These are phyloP conservation scores for Heliconius hewitsoni DNA, from an alignment of 1,140 invertebrate genomes.

Conservation along the genomic window DNA sequence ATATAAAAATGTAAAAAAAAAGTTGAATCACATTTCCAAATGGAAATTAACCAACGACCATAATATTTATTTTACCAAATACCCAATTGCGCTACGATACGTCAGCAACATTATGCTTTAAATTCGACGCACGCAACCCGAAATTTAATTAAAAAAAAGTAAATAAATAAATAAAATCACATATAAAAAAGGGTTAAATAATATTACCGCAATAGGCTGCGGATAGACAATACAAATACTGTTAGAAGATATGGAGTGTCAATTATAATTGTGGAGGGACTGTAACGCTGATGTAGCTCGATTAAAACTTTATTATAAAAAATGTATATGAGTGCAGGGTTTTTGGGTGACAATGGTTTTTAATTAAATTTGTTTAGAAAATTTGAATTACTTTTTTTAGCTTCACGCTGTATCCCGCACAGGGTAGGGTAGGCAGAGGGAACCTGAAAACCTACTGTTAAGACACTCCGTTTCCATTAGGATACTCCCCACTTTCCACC, in stretches of 20 bases:
- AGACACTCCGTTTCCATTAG: too few species aligned
- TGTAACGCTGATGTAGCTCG: conserved; percentile 55
- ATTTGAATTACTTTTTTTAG: too few species aligned
- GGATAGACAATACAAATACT: conserved; percentile 50
- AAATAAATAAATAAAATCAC: not conserved
- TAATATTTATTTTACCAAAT: not conserved
- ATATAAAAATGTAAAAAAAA: too few species aligned
- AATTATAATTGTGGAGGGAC: conserved; percentile 49
- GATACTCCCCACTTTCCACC: too few species aligned
- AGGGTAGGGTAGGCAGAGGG: too few species aligned
- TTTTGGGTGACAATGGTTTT: not conserved
- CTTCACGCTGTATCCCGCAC: too few species aligned
- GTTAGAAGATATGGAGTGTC: conserved; percentile 53
- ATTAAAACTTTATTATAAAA: conserved; percentile 62
- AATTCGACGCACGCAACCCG: not conserved
- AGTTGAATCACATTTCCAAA: not conserved
- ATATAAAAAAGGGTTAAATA: not conserved
- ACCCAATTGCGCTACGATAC: not conserved
- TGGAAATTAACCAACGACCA: not conserved
- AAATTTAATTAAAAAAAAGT: not conserved
- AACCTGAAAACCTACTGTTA: too few species aligned
- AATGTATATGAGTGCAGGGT: conserved; percentile 37
- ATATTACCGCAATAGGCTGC: conserved; percentile 27
- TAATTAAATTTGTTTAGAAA: not conserved
- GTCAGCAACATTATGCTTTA: not conserved